Base-by-base conservation (phyloP, 2,113 vertebrate genomes). In the Cygnus atratus region DNA sequence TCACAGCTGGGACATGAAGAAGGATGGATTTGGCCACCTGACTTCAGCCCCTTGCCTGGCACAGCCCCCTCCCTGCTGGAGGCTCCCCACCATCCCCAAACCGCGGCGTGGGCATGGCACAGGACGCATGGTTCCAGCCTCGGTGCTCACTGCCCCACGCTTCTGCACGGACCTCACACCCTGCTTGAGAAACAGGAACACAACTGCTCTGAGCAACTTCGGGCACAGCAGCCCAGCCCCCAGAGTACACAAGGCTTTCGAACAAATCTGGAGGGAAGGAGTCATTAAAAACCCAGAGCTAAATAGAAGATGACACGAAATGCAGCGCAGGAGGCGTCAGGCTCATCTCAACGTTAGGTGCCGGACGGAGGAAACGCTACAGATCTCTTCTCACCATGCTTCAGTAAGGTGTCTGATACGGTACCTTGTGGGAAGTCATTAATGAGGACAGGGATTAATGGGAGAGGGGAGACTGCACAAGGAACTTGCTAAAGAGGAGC, bases 361-460 rank as follows among this genome's bases (percentile, higher is more conserved):
- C 71, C 1, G 65, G 93, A 10, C 50, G 29, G 18, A 46, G 66
- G 74, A 63, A 58, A 90, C 15, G 85, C 88, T 57, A 33, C 18
- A 48, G 67, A 17, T 57, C 67, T 78, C 57, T 33, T 33, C 73
- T 67, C 67, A 80, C 80, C 68, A 39, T 25, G 50, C 76, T 86
- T 25, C 87, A 31, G 63, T 10, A 29, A 88, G 72, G 75, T 81
- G 57, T 21, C 89, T 80, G 87, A 62, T 91, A 46, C 73, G 24
- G 59, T 2, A 33, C 72, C 82, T 70, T 44, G 65, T 75, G 87
- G 88, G 88, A 67, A 82, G 26, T 66, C 75, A 50, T 80, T 92
- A 83, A 85, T 44, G 95, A 88, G 72, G 85, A 93, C 95, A 88
- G 93, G 82, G 93, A 85, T 92, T 90, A 90, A 94, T 90, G 88